These are phyloP conservation scores for Melanerpes aurifrons DNA, from an alignment of 2,113 vertebrate species.

Conservation along the genomic window DNA sequence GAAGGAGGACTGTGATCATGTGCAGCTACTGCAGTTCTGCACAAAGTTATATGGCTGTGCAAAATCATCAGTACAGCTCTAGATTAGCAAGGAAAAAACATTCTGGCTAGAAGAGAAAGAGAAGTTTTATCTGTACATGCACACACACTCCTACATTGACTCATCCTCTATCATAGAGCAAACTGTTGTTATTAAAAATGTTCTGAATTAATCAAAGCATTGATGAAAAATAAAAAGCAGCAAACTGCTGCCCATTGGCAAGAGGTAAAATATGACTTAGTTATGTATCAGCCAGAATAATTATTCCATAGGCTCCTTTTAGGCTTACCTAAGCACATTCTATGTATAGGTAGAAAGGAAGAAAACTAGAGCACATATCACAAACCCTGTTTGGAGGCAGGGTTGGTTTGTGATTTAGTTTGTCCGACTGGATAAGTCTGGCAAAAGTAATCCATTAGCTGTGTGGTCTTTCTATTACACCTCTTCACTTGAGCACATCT, in stretches of 20 bases:
- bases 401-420: background rate
- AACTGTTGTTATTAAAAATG: background rate
- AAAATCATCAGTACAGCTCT: background rate
- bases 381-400: background rate
- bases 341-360: background rate
- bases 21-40: background rate
- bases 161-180: background rate
- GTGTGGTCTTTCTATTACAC: background rate
- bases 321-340: slow-evolving; percentile 13
- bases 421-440: background rate
- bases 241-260: background rate
- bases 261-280: background rate
- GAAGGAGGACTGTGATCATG: background rate
- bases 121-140: background rate
- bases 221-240: background rate
- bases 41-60: background rate
- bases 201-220: background rate
- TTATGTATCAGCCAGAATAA: slow-evolving; percentile 1
- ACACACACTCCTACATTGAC: background rate
- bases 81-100: background rate
- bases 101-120: background rate
- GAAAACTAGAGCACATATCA: background rate
- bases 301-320: background rate
- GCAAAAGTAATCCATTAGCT: background rate
- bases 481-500: background rate